Percentiles rank a stretch among this genome's conserved stretches.
Conservation (phyloP, 2,113 vertebrate species). For the Odontophorus gujanensis region DNA sequence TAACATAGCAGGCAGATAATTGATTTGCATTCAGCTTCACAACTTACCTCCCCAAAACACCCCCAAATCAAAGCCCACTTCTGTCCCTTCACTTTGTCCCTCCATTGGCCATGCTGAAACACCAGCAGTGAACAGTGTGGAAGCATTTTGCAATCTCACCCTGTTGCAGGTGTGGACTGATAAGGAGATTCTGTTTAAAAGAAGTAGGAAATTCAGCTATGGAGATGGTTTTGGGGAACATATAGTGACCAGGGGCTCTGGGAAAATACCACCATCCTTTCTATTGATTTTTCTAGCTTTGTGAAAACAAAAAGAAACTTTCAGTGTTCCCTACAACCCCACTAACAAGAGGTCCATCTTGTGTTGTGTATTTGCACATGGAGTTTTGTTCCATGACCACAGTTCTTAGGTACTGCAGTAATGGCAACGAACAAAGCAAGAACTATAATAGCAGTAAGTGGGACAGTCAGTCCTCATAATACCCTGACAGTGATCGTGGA, state of each 20-base stretch:
- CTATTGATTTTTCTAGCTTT: not conserved
- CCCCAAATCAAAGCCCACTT: rapidly evolving
- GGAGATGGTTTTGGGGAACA: not conserved
- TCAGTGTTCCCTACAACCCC: not conserved
- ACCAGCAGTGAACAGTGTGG: rapidly evolving
- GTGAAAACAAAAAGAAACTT: not conserved
- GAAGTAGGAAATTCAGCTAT: not conserved
- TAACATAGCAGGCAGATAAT: not conserved
- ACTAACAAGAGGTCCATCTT: not conserved
- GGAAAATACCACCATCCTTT: not conserved
- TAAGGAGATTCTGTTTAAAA: not conserved
- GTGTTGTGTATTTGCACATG: not conserved
- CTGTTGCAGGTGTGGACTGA: rapidly evolving
- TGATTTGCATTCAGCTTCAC: not conserved
- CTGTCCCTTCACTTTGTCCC: not conserved
- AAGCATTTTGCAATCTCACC: not conserved
- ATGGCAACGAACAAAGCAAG: conserved; percentile 44
- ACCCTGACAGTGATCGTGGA: not conserved
- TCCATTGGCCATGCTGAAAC: not conserved
- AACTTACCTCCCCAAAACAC: not conserved
- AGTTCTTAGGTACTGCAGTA: conserved; percentile 18
- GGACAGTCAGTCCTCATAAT: conserved; percentile 60
- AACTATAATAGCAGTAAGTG: conserved; percentile 38
- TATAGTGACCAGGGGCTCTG: not conserved
- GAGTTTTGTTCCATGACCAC: not conserved